A percentile compares a stretch with the other conserved stretches of the same genome.
Conservation (phyloP, 2,113 vertebrate species). For the Forbesichthys agassizii region DNA sequence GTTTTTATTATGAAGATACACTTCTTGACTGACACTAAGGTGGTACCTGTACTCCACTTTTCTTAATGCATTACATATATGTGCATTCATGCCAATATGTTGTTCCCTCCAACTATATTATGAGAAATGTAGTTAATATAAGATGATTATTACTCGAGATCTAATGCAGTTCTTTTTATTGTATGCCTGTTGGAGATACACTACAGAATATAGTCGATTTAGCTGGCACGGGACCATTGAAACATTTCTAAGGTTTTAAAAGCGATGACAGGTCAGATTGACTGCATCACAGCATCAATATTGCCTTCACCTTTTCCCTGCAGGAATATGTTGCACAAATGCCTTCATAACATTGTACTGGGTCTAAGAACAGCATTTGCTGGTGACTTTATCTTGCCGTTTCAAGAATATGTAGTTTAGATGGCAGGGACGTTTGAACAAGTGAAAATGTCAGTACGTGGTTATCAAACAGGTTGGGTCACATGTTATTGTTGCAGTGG, state of each 20-base stretch:
- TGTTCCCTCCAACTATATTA: background rate
- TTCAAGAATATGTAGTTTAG: background rate
- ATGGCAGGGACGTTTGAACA: background rate
- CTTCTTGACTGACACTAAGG: background rate
- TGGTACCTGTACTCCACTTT: background rate
- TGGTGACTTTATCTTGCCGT: background rate
- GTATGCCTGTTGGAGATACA: too few relatives aligned
- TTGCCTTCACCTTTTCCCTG: background rate
- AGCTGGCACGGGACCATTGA: background rate
- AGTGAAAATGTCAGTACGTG: background rate
- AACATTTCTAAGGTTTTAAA: background rate
- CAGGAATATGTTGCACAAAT: background rate
- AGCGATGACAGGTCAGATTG: background rate
- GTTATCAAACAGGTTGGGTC: too few relatives aligned
- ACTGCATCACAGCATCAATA: too few relatives aligned
- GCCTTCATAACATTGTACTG: background rate
- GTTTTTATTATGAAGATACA: background rate
- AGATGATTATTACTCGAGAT: background rate
- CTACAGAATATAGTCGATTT: background rate
- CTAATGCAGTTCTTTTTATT: background rate
- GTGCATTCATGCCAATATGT: constrained; percentile 5
- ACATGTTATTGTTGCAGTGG: too few relatives aligned
- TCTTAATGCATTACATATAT: background rate
- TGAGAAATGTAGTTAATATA: background rate
- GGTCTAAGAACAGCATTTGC: constrained; percentile 4